Conservation (phyloP, 2,888 invertebrate species). For the Chrysotoxum bicinctum region DNA sequence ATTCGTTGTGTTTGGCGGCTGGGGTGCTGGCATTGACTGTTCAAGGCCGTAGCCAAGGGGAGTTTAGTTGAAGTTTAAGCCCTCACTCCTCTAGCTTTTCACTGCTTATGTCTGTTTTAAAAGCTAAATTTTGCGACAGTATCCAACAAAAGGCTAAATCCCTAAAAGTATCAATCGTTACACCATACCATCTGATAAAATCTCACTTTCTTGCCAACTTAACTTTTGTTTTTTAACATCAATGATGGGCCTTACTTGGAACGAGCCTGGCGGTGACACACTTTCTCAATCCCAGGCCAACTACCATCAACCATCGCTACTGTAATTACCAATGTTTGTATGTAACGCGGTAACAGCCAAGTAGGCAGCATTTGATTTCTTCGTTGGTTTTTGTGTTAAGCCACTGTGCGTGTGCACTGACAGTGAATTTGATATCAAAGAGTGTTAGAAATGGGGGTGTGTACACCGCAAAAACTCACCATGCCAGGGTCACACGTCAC, state of each 20-base stretch:
- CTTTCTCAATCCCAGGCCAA: slow-evolving; percentile 17
- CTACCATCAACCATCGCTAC: slow-evolving; percentile 41
- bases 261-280: slow-evolving; percentile 8
- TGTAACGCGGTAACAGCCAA: background rate
- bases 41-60: background rate
- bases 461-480: slow-evolving; percentile 6
- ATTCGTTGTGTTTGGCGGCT: slow-evolving; percentile 33
- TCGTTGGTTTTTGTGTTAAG: slow-evolving; percentile 38
- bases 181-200: too few species aligned
- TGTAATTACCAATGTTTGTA: slow-evolving; percentile 28
- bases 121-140: too few species aligned
- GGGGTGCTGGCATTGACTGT: background rate
- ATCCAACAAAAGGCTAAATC: too few species aligned
- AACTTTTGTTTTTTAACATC: too few species aligned
- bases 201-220: too few species aligned
- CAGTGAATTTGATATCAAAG: slow-evolving; percentile 6
- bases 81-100: background rate
- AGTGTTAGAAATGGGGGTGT: slow-evolving; percentile 16
- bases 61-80: background rate
- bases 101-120: too few species aligned
- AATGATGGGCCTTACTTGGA: background rate
- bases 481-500: background rate
- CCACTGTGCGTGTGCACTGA: slow-evolving; percentile 32
- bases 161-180: too few species aligned
- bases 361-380: background rate